phyloP scores from a whole-genome alignment of 53 echinoderm and acorn worm genomes.

The Echinarachnius parma region DNA sequence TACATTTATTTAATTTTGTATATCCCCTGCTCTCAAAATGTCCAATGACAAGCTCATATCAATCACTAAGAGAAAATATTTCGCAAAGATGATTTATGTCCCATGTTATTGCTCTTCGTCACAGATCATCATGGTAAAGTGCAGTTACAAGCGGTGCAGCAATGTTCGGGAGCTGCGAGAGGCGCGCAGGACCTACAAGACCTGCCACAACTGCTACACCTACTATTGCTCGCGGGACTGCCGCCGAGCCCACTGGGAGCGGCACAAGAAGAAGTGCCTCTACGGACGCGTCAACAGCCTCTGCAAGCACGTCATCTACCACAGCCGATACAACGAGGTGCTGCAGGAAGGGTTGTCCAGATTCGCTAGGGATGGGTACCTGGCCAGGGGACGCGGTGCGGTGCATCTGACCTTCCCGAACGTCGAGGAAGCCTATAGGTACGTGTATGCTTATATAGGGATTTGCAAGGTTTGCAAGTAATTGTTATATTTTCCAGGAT shows the following conservation, averaged over 20 bases:
- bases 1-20: too few relatives aligned
- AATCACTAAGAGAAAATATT: too few relatives aligned
- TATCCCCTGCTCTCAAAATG: too few relatives aligned
- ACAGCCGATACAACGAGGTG: conserved; percentile 76
- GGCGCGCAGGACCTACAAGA: conserved; percentile 82
- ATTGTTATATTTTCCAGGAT: too few relatives aligned
- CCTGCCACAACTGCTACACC: conserved; percentile 95
- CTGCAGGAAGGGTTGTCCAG: conserved; percentile 67
- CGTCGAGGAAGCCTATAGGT: conserved; percentile 66
- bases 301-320: conserved; percentile 83
- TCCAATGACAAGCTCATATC: too few relatives aligned
- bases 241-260: conserved; percentile 71
- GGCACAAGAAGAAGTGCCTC: conserved; percentile 90
- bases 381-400: conserved; percentile 72
- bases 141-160: conserved; percentile 78
- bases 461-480: too few relatives aligned
- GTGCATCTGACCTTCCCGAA: conserved; percentile 72
- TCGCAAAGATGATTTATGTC: too few relatives aligned
- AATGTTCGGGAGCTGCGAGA: conserved; percentile 63
- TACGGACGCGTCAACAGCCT: conserved; percentile 83
- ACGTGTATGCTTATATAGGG: too few relatives aligned
- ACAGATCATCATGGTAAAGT: conserved; percentile 77
- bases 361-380: conserved; percentile 77
- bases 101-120: too few relatives aligned
- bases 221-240: conserved; percentile 96